Conservation (phyloP, 2,797 vertebrate species). For the Phalanger gymnotis region DNA sequence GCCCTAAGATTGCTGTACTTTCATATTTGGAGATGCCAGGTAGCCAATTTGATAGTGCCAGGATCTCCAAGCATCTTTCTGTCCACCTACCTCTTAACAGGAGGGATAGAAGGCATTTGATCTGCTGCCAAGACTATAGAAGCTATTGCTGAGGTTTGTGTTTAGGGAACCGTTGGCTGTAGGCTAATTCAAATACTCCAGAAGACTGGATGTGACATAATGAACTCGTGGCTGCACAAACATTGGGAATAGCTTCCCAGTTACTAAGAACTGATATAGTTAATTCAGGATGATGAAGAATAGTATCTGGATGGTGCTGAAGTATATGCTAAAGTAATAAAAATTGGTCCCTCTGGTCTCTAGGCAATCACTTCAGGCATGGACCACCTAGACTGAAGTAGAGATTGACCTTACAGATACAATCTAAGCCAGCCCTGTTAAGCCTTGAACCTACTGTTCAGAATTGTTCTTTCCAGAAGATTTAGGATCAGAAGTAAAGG, state of each 20-base stretch:
- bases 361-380: not conserved
- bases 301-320: not conserved
- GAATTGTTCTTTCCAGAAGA: not conserved
- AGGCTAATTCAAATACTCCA: not conserved
- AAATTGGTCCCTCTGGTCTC: not conserved
- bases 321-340: not conserved
- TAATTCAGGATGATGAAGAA: not conserved
- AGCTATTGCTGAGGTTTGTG: not conserved
- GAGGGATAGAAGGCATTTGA: not conserved
- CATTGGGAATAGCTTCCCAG: too few species aligned
- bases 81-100: not conserved
- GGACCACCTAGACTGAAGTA: not conserved
- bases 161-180: not conserved
- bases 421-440: not conserved
- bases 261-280: not conserved
- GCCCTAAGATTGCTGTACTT: not conserved
- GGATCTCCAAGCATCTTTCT: not conserved
- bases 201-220: not conserved
- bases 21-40: not conserved
- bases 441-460: not conserved
- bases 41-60: not conserved
- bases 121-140: not conserved
- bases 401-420: not conserved
- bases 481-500: not conserved
- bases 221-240: not conserved